Evolutionary conservation across 1,140 invertebrate species (phyloP), one percentile per base, ranked within the genome.

Genomic region (Pararge aegeria): DNA sequence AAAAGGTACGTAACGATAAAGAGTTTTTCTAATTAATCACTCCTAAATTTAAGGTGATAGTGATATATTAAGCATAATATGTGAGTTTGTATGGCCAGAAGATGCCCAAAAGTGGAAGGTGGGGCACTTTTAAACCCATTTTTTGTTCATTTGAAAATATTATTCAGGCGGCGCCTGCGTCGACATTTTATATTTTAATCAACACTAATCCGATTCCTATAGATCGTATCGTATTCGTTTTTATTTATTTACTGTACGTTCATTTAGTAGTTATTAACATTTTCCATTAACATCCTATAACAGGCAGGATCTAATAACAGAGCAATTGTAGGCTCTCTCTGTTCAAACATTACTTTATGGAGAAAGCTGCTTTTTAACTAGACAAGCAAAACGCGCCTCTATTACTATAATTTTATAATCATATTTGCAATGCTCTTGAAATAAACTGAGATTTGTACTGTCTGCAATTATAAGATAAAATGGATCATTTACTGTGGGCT

Each of bases 271-370:
- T 46, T 27, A 27, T 49, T 49, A 46, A 24, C 44, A 16, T 20
- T 38, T 56, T 49, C 12, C 19, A 48, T 49, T 56, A 19, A 56
- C 29, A 46, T 46, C 15, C 53, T 55, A 21, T 19, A 19, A 55
- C 20, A 29, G 46, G 46, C 49, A 56, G 19, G 44, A 19, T 37
- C 55, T 56, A 56, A 56, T 49, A 34, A 29, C 20, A 55, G 40
- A 24, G 44, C 12, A 56, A 56, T 49, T 29, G 44, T 16, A 37
- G 24, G 42, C 29, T 21, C 19, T 34, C 44, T 21, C 7, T 56
- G 15, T 24, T 48, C 37, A 37, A 49, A 24, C 55, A 56, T 19
- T 13, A 37, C 13, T 37, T 37, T 56, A 56, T 19, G 29, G 44
- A 56, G 55, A 56, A 56, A 56, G 55, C 44, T 30, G n/a, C 21